Conservation (phyloP, 2,888 invertebrate species). For the Aporophyla nigra region DNA sequence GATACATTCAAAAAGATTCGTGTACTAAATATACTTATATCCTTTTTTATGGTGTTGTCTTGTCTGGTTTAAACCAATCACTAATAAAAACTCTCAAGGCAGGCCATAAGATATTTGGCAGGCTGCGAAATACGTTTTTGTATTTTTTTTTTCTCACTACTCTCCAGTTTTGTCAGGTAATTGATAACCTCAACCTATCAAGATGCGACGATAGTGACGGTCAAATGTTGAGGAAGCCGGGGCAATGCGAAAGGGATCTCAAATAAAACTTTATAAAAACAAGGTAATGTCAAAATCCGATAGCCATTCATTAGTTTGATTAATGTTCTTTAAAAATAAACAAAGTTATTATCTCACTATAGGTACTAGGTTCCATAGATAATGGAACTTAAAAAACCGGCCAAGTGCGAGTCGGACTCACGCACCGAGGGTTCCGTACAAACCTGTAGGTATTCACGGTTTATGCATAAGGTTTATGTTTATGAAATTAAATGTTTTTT, state of each 20-base stretch:
- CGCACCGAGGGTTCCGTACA: too few species aligned
- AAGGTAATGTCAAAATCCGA: too few species aligned
- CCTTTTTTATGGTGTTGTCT: not conserved
- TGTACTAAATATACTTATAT: too few species aligned
- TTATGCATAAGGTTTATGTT: too few species aligned
- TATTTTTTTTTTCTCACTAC: not conserved
- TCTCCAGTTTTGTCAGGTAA: not conserved
- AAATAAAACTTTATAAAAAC: not conserved
- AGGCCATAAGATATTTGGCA: not conserved
- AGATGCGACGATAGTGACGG: not conserved
- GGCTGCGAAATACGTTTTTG: not conserved
- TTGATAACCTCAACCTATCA: not conserved
- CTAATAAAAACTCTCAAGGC: too few species aligned
- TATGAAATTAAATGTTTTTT: too few species aligned
- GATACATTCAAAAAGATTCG: not conserved
- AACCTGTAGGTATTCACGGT: too few species aligned
- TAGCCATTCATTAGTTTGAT: not conserved
- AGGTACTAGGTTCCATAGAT: not conserved
- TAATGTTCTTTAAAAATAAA: not conserved
- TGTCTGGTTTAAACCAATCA: not conserved
- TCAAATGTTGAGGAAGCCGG: not conserved
- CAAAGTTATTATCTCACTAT: not conserved
- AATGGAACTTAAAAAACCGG: not conserved
- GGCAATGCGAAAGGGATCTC: not conserved
- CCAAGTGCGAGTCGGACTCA: too few species aligned